Percentiles rank a stretch among this genome's conserved stretches.
Conservation (phyloP, 2,888 invertebrate genomes). For the Chaitophorus viminalis region DNA sequence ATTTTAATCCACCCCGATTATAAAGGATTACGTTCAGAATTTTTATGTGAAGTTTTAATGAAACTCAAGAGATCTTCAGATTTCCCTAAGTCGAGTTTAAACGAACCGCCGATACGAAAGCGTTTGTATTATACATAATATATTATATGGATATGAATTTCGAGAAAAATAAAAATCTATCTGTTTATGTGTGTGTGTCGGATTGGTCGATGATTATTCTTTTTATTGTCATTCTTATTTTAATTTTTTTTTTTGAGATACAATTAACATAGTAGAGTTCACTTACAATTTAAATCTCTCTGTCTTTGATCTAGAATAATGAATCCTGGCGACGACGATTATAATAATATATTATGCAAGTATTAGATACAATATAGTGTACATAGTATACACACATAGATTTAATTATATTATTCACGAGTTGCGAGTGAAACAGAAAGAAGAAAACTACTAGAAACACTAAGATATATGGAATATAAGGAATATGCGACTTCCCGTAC, state of each 20-base stretch:
- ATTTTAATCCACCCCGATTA: slow-evolving; percentile 19
- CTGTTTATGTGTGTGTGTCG: background rate
- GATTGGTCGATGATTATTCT: background rate
- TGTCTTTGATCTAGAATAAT: too few relatives aligned
- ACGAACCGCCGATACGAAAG: background rate
- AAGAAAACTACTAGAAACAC: too few relatives aligned
- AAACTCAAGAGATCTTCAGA: background rate
- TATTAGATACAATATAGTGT: too few relatives aligned
- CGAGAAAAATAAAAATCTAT: background rate
- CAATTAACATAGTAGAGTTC: background rate
- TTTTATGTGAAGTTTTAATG: background rate
- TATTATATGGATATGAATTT: background rate
- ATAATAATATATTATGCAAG: too few relatives aligned
- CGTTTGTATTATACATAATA: background rate
- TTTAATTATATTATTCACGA: too few relatives aligned
- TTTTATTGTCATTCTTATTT: background rate
- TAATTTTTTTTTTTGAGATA: too few relatives aligned
- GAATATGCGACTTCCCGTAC: too few relatives aligned
- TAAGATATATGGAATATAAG: too few relatives aligned
- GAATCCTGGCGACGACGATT: too few relatives aligned
- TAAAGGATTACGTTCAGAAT: slow-evolving; percentile 31
- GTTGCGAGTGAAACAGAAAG: too few relatives aligned
- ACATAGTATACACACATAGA: too few relatives aligned
- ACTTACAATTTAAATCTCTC: background rate
- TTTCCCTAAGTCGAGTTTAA: background rate